Evolutionary conservation across 92 coral and sea anemone genomes (phyloP).

Genomic region (Heliopora coerulea): DNA sequence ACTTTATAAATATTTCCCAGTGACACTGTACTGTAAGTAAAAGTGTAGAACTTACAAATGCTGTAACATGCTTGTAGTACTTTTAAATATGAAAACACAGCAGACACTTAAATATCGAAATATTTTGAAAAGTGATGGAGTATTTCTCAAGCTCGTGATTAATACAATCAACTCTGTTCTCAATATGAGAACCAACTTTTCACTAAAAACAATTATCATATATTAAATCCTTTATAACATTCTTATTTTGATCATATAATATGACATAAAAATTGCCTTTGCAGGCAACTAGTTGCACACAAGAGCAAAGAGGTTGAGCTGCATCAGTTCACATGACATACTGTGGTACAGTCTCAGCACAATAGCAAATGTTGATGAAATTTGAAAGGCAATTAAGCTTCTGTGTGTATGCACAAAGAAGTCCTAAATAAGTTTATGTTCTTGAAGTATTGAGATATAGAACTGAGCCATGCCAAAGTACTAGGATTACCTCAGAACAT

Average conservation of each 20-base stretch:
- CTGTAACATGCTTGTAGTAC: constrained; percentile 18
- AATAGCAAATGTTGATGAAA: background rate
- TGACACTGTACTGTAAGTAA: constrained; percentile 29
- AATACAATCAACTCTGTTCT: constrained; percentile 26
- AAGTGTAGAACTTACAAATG: constrained; percentile 15
- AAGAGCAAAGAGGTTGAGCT: background rate
- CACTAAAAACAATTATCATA: constrained; percentile 24
- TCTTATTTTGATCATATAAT: constrained; percentile 9
- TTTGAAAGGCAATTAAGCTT: background rate
- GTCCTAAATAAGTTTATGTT: too few relatives aligned
- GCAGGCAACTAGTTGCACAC: background rate
- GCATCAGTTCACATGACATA: background rate
- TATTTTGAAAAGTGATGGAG: constrained; percentile 12
- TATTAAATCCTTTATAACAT: constrained; percentile 1
- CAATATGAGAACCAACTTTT: constrained; percentile 37
- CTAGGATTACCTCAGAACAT: too few relatives aligned
- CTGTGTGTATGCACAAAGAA: too few relatives aligned
- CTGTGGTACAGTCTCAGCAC: too few relatives aligned
- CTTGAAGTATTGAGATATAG: too few relatives aligned
- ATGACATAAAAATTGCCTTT: background rate
- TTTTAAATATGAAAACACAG: constrained; percentile 34
- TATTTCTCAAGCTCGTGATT: constrained; percentile 19
- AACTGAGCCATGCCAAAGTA: too few relatives aligned
- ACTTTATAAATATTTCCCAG: constrained; percentile 5
- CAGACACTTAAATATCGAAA: constrained; percentile 19